A percentile compares a stretch with the other conserved stretches of the same genome.
Evolutionary conservation across 2,888 invertebrate species (phyloP).

Genomic region (Melieria crassipennis): DNA sequence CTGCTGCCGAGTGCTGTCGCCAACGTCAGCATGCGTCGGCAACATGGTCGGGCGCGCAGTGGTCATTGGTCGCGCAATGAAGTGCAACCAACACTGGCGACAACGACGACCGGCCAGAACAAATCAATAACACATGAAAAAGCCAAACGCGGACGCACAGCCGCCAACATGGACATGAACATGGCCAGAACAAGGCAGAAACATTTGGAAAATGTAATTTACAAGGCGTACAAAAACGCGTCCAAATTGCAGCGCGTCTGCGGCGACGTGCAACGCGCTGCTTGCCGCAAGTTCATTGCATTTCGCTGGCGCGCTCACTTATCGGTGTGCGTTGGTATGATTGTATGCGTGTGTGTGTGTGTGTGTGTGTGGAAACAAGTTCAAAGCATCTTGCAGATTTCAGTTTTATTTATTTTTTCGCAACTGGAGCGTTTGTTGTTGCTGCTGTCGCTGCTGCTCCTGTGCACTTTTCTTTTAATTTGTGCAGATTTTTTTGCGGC

Average conservation of each 20-base stretch:
- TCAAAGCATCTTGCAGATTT: conserved; percentile 42
- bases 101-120: background rate
- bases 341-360: background rate
- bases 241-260: conserved; percentile 15
- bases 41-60: too few relatives aligned
- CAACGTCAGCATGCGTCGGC: too few relatives aligned
- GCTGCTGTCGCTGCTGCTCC: conserved; percentile 9
- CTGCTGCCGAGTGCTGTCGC: too few relatives aligned
- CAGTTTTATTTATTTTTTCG: conserved; percentile 51
- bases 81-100: background rate
- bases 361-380: conserved; percentile 35
- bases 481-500: conserved; percentile 42
- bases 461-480: conserved; percentile 22
- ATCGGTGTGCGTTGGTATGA: background rate
- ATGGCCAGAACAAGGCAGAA: conserved; percentile 52
- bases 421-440: conserved; percentile 22
- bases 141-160: background rate
- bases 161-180: conserved; percentile 1
- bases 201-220: conserved; percentile 62
- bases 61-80: background rate
- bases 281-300: background rate
- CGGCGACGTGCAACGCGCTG: background rate
- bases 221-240: conserved; percentile 51
- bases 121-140: background rate
- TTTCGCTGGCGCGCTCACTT: background rate